Evolutionary conservation across 2,888 invertebrate species (phyloP).

Genomic region (Caenorhabditis auriculariae): DNA sequence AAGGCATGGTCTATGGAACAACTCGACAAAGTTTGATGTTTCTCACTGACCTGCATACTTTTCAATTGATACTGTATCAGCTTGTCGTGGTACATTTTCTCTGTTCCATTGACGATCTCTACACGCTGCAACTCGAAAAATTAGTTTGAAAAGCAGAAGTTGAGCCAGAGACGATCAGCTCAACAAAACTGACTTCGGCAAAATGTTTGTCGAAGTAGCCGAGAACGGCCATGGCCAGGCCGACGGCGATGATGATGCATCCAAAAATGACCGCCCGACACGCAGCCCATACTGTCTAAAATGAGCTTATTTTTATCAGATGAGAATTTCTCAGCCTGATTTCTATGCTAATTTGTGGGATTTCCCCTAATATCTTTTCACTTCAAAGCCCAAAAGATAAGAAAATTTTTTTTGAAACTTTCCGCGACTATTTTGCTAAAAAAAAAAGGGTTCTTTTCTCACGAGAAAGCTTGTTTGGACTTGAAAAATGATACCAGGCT

Average conservation of each 20-base stretch:
- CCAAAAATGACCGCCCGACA: constrained; percentile 87
- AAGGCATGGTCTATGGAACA: too few relatives aligned
- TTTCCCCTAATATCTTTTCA: neutral
- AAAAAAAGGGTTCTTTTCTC: too few relatives aligned
- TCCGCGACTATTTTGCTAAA: too few relatives aligned
- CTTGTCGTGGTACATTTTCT: constrained; percentile 26
- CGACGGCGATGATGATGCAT: constrained; percentile 81
- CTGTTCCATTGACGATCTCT: constrained; percentile 24
- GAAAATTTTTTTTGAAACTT: too few relatives aligned
- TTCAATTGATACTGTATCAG: constrained; percentile 47
- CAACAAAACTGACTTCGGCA: constrained; percentile 35
- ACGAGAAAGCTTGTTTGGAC: too few relatives aligned
- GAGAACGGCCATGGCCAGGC: constrained; percentile 88
- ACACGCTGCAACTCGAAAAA: constrained; percentile 28
- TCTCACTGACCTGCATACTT: constrained; percentile 48
- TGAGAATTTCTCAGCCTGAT: neutral
- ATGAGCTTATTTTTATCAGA: constrained; percentile 4
- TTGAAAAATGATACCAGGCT: too few relatives aligned
- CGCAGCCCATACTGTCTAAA: constrained; percentile 79
- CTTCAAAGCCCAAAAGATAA: neutral
- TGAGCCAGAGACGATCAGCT: neutral
- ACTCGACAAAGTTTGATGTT: too few relatives aligned
- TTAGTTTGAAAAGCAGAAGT: neutral
- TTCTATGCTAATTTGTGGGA: neutral
- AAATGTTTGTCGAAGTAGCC: constrained; percentile 68